Evolutionary conservation across 2,113 vertebrate species (phyloP).

Genomic region (Barbus barbus): DNA sequence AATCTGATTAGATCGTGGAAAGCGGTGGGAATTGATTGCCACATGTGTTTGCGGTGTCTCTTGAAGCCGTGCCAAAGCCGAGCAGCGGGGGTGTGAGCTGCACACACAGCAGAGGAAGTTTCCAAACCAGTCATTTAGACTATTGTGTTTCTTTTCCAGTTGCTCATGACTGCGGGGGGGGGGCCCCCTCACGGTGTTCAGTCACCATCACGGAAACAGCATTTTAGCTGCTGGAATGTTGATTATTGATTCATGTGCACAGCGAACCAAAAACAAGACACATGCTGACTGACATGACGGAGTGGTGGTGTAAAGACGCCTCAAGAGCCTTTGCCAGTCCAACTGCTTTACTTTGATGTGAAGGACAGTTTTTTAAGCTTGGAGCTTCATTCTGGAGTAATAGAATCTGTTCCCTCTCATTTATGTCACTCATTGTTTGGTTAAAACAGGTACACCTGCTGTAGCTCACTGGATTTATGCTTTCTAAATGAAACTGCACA

Average conservation of each 20-base stretch:
- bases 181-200: background rate
- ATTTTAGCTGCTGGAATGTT: background rate
- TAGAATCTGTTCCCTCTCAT: background rate
- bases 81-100: background rate
- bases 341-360: background rate
- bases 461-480: background rate
- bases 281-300: background rate
- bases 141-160: conserved; percentile 12
- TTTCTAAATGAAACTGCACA: background rate
- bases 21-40: conserved; percentile 34
- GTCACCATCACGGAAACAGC: background rate
- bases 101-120: conserved; percentile 14
- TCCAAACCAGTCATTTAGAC: conserved; percentile 15
- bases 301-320: background rate
- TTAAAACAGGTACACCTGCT: background rate
- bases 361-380: background rate
- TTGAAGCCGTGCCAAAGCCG: conserved; percentile 15
- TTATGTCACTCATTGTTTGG: background rate
- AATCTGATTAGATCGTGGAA: conserved; percentile 40
- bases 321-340: background rate
- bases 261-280: background rate
- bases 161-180: background rate
- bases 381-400: background rate
- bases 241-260: conserved; percentile 9
- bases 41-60: conserved; percentile 36